Conservation (phyloP, 2,888 invertebrate species). For the Tillus elongatus region DNA sequence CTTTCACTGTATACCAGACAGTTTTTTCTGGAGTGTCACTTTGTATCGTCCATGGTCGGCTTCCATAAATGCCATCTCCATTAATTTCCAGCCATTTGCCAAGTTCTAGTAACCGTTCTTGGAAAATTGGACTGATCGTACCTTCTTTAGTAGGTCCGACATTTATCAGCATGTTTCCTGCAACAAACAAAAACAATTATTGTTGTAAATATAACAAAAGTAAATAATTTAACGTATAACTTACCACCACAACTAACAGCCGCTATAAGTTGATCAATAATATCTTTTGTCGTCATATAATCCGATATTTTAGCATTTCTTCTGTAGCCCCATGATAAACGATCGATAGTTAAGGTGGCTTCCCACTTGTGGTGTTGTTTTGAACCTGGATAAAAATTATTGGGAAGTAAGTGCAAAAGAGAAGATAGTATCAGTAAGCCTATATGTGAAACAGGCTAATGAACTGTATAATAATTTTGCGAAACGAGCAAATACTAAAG, state of each 20-base stretch:
- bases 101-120: constrained; percentile 69
- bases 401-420: constrained; percentile 11
- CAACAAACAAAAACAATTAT: too few species aligned
- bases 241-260: constrained; percentile 73
- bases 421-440: too few species aligned
- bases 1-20: constrained; percentile 60
- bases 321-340: constrained; percentile 71
- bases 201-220: neutral
- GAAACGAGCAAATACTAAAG: too few species aligned
- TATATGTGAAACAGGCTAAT: too few species aligned
- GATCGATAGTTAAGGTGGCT: constrained; percentile 81
- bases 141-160: constrained; percentile 89
- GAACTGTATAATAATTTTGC: too few species aligned
- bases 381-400: too few species aligned
- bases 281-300: constrained; percentile 52
- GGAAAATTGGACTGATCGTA: constrained; percentile 73
- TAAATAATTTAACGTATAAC: neutral
- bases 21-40: constrained; percentile 19
- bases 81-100: constrained; percentile 72
- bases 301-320: constrained; percentile 56
- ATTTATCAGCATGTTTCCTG: constrained; percentile 75
- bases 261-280: constrained; percentile 56
- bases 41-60: constrained; percentile 59
- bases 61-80: constrained; percentile 77
- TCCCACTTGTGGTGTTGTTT: constrained; percentile 77